These are phyloP conservation scores for Agonopterix arenella DNA, from an alignment of 2,888 invertebrate genomes.

Conservation along the genomic window DNA sequence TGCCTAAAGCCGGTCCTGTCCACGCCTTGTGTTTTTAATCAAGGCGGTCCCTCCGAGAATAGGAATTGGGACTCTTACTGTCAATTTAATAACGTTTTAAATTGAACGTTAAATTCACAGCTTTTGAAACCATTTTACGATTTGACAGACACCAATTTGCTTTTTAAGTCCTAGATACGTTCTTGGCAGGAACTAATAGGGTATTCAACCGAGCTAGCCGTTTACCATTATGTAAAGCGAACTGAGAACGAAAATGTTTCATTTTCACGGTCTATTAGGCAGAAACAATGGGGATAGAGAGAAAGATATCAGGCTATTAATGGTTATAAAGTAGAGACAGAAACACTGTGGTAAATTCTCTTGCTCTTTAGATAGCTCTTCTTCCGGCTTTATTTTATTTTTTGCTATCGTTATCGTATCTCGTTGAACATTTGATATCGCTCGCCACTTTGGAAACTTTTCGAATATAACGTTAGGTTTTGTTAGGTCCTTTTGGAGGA, in stretches of 20 bases:
- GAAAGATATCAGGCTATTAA: too few species aligned
- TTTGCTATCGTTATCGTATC: too few species aligned
- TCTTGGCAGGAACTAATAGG: too few species aligned
- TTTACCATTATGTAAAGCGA: conserved; percentile 6
- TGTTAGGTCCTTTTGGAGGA: too few species aligned
- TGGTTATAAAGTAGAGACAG: background rate
- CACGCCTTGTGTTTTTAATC: conserved; percentile 44
- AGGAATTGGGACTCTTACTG: conserved; percentile 32
- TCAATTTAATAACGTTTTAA: conserved; percentile 41
- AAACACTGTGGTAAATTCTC: background rate
- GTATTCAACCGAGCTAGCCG: too few species aligned
- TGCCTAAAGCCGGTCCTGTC: conserved; percentile 8
- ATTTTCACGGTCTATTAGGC: conserved; percentile 34
- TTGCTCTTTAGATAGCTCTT: too few species aligned
- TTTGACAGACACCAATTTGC: background rate
- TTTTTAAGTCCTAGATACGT: background rate
- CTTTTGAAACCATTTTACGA: conserved; percentile 15
- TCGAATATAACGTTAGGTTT: too few species aligned
- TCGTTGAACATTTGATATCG: too few species aligned
- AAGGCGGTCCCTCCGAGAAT: conserved; percentile 32
- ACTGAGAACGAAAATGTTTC: conserved; percentile 20
- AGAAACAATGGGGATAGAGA: conserved; percentile 22
- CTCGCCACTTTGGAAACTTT: too few species aligned
- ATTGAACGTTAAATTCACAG: background rate
- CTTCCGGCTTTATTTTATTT: too few species aligned